Base-by-base conservation (phyloP, 2,113 vertebrate genomes). In the Pollachius pollachius region DNA sequence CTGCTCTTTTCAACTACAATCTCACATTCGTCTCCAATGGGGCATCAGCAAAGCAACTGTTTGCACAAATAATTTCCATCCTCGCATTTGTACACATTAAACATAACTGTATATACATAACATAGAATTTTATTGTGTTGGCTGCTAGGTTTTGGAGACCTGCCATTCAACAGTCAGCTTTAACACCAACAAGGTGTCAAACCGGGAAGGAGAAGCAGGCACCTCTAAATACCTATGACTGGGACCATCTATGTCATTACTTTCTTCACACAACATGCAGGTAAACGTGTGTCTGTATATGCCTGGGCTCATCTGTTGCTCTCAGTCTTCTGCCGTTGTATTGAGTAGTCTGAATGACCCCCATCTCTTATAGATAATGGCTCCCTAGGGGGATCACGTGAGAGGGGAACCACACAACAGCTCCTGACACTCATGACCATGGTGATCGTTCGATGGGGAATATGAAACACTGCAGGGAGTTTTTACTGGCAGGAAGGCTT, bases 321-420 rank as follows among this genome's bases (percentile, higher is more conserved):
- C 72, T 67, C 67, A 63, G 67, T 81, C 70, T 75, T 77, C 72
- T 61, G 67, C 71, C 54, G 18, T 65, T 61, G 79, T 73, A 82
- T 57, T 73, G 76, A 85, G 72, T 68, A 64, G 61, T 71, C 70
- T 75, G 58, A 69, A 74, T 68, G 75, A 82, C 74, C 48, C 67
- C 59, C 58, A 41, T 56, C 64, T 77, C 78, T 78, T 69, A 79
- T 73, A 72, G 81, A 82, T 79, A 86, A 79, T 54, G 71, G 74
- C 72, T 80, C 77, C 75, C 77, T 52, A 69, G 77, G 71, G 83
- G 56, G 65, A 75, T 54, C 13, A 67, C 74, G 83, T 76, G 81
- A 77, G 79, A 71, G 78, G 48, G 37, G 76, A 69, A 72, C 67
- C 69, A 76, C 60, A 71, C 77, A 71, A 82, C n/a, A 80, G 71